Percentiles rank a stretch among this genome's conserved stretches.
Conservation (phyloP, 2,113 vertebrate genomes). For the Baryphthengus martii region DNA sequence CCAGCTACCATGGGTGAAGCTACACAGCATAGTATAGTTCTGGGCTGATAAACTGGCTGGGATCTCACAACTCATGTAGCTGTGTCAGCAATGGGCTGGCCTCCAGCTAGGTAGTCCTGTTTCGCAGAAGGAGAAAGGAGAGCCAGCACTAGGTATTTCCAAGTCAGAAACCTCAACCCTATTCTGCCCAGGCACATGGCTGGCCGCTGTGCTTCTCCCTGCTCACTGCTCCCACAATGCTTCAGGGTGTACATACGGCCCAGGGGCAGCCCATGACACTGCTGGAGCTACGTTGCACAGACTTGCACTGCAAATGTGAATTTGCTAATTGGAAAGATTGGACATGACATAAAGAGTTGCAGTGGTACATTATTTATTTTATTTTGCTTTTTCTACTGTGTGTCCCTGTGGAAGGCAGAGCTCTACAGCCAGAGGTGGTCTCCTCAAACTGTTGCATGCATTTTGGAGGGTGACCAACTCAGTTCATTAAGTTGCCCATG, state of each 20-base stretch:
- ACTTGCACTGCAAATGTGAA: background rate
- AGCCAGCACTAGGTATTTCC: background rate
- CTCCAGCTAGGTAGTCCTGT: background rate
- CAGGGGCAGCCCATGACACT: background rate
- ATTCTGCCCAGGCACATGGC: rapidly evolving
- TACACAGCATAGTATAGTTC: too few species aligned
- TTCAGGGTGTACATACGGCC: background rate
- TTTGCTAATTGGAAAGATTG: background rate
- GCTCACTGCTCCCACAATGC: background rate
- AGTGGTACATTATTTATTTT: background rate
- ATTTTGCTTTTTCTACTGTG: background rate
- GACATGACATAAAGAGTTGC: background rate
- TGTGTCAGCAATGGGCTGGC: background rate
- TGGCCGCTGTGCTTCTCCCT: background rate
- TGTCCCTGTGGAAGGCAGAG: background rate
- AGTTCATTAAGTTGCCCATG: background rate
- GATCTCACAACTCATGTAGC: background rate
- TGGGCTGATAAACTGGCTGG: background rate
- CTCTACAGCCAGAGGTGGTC: background rate
- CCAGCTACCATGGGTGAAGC: rapidly evolving
- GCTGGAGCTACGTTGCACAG: background rate
- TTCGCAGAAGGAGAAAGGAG: background rate
- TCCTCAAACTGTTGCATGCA: background rate
- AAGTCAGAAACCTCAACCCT: background rate
- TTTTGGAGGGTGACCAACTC: background rate